These are phyloP conservation scores for Hyperoplus lanceolatus DNA, from an alignment of 2,797 vertebrate species.

Conservation along the genomic window DNA sequence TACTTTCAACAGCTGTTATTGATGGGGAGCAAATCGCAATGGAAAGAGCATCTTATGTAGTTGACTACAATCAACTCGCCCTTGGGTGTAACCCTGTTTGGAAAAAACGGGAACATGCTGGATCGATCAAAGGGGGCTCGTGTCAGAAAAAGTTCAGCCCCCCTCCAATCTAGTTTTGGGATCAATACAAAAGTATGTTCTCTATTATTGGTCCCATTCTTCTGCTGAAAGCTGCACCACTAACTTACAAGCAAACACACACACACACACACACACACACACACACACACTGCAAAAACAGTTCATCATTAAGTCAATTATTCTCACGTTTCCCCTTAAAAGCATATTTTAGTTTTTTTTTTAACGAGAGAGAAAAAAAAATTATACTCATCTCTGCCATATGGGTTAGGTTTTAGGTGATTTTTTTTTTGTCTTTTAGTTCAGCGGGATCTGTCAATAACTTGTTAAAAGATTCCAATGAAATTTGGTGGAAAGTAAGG, in stretches of 20 bases:
- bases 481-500: conserved; percentile 19
- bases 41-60: conserved; percentile 76
- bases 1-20: conserved; percentile 80
- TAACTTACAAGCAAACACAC: conserved; percentile 18
- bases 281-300: conserved; percentile 25
- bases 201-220: conserved; percentile 64
- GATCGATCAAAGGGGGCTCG: conserved; percentile 66
- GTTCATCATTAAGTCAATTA: conserved; percentile 29
- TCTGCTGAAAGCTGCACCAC: conserved; percentile 25
- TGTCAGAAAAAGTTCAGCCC: conserved; percentile 77
- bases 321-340: conserved; percentile 37
- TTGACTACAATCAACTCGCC: conserved; percentile 69
- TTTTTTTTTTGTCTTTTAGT: conserved; percentile 30
- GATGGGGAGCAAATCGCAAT: conserved; percentile 67
- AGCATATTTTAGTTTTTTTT: conserved; percentile 10
- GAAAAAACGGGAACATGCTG: conserved; percentile 78
- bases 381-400: neutral
- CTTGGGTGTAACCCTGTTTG: conserved; percentile 74
- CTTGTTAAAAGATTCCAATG: conserved; percentile 18
- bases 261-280: conserved; percentile 22
- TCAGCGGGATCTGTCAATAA: conserved; percentile 19
- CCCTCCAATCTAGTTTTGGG: conserved; percentile 70
- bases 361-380: neutral
- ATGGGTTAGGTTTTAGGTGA: neutral
- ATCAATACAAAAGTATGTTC: conserved; percentile 78